Conservation (phyloP, 2,888 invertebrate species). For the Orgyia antiqua region DNA sequence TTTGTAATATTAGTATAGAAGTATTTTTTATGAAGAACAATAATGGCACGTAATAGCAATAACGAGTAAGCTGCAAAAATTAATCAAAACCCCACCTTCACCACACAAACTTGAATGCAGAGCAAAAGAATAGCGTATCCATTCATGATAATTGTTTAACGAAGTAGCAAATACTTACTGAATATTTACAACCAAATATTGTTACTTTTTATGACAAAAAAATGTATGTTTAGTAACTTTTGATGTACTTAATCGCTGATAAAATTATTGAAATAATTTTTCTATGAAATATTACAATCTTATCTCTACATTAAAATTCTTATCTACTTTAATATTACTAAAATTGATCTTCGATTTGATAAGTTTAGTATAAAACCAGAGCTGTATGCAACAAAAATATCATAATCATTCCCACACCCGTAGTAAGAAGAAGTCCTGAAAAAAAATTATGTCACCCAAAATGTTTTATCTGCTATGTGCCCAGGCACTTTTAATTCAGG, state of each 20-base stretch:
- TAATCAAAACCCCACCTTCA: constrained; percentile 13
- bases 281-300: not conserved
- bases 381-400: not conserved
- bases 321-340: too few relatives aligned
- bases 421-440: too few relatives aligned
- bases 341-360: not conserved
- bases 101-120: constrained; percentile 19
- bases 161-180: too few relatives aligned
- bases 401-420: too few relatives aligned
- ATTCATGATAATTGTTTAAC: constrained; percentile 18
- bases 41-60: too few relatives aligned
- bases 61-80: too few relatives aligned
- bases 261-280: not conserved
- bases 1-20: too few relatives aligned
- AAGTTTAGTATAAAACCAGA: constrained; percentile 4
- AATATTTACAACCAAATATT: too few relatives aligned
- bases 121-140: constrained; percentile 12
- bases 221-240: too few relatives aligned
- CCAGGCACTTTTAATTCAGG: constrained; percentile 9
- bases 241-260: not conserved
- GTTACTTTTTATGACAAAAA: too few relatives aligned
- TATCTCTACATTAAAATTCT: not conserved
- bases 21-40: too few relatives aligned
- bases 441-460: constrained; percentile 11
- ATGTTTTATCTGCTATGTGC: constrained; percentile 7